Conservation (phyloP, 2,797 vertebrate species). For the Malurus splendens region DNA sequence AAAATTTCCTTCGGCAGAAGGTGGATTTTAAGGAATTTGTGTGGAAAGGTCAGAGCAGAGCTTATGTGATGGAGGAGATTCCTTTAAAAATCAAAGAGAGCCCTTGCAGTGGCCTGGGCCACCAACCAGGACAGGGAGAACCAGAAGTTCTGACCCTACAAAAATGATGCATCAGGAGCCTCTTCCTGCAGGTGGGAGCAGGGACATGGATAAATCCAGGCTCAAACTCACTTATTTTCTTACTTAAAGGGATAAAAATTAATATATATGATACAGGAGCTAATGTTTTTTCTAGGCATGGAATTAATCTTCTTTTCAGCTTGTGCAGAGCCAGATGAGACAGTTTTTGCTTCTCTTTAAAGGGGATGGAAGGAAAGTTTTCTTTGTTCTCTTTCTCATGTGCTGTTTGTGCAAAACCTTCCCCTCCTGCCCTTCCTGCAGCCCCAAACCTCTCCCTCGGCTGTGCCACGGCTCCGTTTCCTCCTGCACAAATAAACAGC, state of each 20-base stretch:
- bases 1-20: neutral
- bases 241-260: neutral
- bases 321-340: neutral
- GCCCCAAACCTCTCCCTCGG: neutral
- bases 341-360: neutral
- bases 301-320: neutral
- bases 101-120: neutral
- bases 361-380: neutral
- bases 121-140: neutral
- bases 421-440: neutral
- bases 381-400: neutral
- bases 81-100: neutral
- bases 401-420: neutral
- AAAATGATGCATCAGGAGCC: neutral
- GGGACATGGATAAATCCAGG: neutral
- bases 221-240: neutral
- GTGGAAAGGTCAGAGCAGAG: neutral
- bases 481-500: neutral
- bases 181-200: neutral
- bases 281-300: neutral
- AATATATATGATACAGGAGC: neutral
- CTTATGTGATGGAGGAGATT: neutral
- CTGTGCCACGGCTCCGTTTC: neutral
- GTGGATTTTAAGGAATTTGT: neutral
- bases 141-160: neutral